Conservation (phyloP, 2,113 vertebrate genomes). For the Cyanoderma ruficeps region DNA sequence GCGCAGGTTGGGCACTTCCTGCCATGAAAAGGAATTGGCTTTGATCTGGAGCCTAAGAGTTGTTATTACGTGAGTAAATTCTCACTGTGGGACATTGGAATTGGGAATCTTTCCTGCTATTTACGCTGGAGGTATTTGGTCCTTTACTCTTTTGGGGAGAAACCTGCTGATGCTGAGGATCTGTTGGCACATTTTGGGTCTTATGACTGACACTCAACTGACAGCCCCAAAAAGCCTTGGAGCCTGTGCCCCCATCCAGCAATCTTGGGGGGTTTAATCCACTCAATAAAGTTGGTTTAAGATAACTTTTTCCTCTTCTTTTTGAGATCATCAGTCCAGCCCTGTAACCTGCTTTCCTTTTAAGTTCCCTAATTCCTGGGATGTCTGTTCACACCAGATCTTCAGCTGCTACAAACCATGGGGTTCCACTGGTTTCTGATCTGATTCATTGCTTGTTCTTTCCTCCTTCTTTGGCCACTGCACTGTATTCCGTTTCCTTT, state of each 20-base stretch:
- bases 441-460: neutral
- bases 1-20: neutral
- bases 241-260: neutral
- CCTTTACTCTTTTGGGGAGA: neutral
- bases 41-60: neutral
- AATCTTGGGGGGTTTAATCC: neutral
- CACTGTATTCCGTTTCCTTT: neutral
- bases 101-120: neutral
- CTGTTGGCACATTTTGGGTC: neutral
- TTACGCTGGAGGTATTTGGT: neutral
- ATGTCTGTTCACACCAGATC: neutral
- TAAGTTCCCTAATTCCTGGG: neutral
- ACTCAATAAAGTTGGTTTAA: neutral
- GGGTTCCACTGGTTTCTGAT: neutral
- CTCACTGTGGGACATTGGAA: neutral
- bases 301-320: neutral
- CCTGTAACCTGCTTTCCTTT: neutral
- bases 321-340: neutral
- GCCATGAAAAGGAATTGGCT: neutral
- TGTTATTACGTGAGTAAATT: too few relatives aligned
- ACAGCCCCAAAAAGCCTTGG: neutral
- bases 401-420: neutral
- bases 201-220: rapidly evolving
- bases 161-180: neutral
- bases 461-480: neutral